Base-by-base conservation (phyloP, 2,888 invertebrate genomes). In the Keiferia lycopersicella region DNA sequence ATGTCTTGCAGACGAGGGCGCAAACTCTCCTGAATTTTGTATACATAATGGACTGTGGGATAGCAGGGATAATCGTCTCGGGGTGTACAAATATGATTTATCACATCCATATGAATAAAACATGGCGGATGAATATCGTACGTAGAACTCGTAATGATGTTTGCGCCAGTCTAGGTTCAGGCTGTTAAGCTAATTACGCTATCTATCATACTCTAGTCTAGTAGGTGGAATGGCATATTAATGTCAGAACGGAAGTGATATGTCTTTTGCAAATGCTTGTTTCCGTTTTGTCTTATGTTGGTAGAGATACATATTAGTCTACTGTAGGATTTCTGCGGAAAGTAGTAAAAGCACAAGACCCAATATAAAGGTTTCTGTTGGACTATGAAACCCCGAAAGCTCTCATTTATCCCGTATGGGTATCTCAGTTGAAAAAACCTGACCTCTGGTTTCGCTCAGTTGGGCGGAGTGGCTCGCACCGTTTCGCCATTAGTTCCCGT, bases 91-190 rank as follows among this genome's bases (percentile, higher is more conserved):
- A 81, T 76, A 76, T 82, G 83, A 84, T 85, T 84, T 84, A 84
- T 85, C 77, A 81, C 78, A 69, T 66, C 66, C 69, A 70, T 75
- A 82, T 85, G 84, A 85, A 84, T 84, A 84, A 85, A 77, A 79
- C 82, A 85, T 85, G 71, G 74, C 79, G 75, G 75, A 73, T 74
- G 77, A 73, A 75, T 74, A 79, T 79, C 77, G 77, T 77, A 81
- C 82, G 41, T 53, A 53, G 51, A 22, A 60, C 68, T 74, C 67
- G 72, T 71, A 71, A 73, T 72, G 72, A 74, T 79, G 76, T 82
- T 78, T 78, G 80, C 75, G 71, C 38, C 50, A 61, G 26, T 16
- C 41, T 58, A 18, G 53, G 56, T 16, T 34, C 16, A 45, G 50
- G 48, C 51, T 66, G 60, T 65, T 67, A 64, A 38, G 61, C 61